Conservation (phyloP, 2,113 vertebrate species). For the Rhegmatorhina hoffmannsi region DNA sequence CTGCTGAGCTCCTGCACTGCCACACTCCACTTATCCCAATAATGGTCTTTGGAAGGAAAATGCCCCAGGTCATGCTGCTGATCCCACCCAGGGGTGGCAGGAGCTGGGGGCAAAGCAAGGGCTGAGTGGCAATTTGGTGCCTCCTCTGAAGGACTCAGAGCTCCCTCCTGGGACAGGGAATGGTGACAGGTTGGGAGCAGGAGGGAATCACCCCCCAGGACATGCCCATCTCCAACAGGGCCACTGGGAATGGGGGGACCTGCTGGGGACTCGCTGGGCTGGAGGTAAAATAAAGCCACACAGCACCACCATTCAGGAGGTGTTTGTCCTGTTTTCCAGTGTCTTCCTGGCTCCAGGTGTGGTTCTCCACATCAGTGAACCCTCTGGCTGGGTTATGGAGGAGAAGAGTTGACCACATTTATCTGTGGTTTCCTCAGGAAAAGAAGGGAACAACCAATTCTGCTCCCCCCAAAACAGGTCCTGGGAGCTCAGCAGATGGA, state of each 20-base stretch:
- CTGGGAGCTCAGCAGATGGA: neutral
- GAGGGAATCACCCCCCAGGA: neutral
- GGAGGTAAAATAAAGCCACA: neutral
- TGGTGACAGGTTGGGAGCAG: neutral
- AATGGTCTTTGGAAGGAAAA: neutral
- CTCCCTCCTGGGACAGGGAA: neutral
- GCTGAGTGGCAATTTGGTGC: neutral
- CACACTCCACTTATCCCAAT: neutral
- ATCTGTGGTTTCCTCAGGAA: neutral
- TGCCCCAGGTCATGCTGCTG: neutral
- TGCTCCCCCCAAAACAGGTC: neutral
- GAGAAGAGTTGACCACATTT: neutral
- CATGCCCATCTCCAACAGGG: neutral
- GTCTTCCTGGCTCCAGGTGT: neutral
- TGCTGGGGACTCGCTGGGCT: neutral
- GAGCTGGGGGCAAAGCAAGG: accelerated
- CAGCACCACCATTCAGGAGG: neutral
- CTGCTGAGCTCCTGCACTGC: neutral
- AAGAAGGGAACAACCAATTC: neutral
- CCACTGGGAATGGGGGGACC: neutral
- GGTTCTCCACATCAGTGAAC: neutral
- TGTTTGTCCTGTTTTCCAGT: neutral
- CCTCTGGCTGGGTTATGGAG: neutral
- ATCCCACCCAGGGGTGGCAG: neutral
- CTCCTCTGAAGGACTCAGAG: neutral